Evolutionary conservation across 1,140 invertebrate species (phyloP), one percentile per base, ranked within the genome.

Genomic region (Trichoplusia ni): DNA sequence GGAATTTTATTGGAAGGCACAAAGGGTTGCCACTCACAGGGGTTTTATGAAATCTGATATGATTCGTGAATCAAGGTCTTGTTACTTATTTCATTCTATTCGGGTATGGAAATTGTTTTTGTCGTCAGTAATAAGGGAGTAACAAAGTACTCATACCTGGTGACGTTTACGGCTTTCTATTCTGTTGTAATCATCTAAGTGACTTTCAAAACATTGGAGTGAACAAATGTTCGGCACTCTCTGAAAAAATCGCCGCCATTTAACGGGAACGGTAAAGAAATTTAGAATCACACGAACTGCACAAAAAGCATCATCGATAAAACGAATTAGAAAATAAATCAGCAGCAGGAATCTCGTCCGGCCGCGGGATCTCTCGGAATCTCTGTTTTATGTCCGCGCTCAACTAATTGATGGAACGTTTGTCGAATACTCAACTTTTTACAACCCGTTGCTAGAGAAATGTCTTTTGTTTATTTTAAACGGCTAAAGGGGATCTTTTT

Each of bases 261-360:
- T n/a, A 46, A 31, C 7, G 11, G 33, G 25, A 35, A 14, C 29
- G 4, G 27, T 35, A 4, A 29, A 47, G 18, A 37, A 60, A 58
- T 8, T 56, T 14, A 13, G 11, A 42, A 58, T 44, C 54, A 44
- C 31, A 42, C 38, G 44, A 58, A 58, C 23, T 58, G 54, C 54
- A 58, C 23, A 44, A 44, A 42, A 56, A 56, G 19, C 37, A 38
- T 56, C 42, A 58, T 44, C 54, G 37, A 58, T 58, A 58, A 58
- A 42, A 33, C 37, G 37, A 38, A 58, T 58, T 58, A 58, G 13
- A 42, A 38, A 21, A 58, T 58, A 58, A 58, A 58, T 58, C 53
- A 42, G 38, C 23, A 37, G 21, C 37, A 47, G 13, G 25, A 54
- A 58, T 58, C 25, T 42, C 7, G 3, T 27, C 37, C 35, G 29